Evolutionary conservation across 2,797 vertebrate genomes (phyloP).

Genomic region (Siniperca obscura): DNA sequence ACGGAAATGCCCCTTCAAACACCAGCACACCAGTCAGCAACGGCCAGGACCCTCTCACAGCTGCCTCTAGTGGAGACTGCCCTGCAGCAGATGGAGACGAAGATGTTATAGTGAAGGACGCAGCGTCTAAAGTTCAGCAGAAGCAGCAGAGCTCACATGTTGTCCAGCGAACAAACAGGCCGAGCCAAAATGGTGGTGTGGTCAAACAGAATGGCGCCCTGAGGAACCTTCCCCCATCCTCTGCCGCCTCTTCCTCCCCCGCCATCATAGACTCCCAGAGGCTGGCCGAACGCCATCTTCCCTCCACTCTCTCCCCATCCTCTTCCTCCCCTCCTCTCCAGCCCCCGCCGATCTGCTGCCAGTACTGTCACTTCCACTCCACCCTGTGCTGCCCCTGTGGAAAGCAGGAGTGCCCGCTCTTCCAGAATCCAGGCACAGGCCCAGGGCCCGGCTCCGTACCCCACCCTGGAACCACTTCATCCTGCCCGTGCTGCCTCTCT

Average conservation of each 20-base stretch:
- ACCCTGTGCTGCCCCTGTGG: constrained; percentile 82
- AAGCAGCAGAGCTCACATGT: constrained; percentile 18
- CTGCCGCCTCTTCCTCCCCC: constrained; percentile 55
- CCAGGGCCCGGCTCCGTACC: constrained; percentile 66
- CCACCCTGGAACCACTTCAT: constrained; percentile 42
- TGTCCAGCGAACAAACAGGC: constrained; percentile 49
- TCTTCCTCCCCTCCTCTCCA: constrained; percentile 49
- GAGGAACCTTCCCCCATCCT: constrained; percentile 77
- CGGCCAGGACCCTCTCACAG: constrained; percentile 52
- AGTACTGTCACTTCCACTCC: constrained; percentile 88
- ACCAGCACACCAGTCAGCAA: constrained; percentile 15
- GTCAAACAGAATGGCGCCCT: constrained; percentile 87
- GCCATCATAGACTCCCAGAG: constrained; percentile 85
- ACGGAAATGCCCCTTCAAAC: constrained; percentile 43
- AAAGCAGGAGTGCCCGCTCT: constrained; percentile 88
- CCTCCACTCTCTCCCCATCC: constrained; percentile 44
- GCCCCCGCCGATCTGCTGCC: constrained; percentile 83
- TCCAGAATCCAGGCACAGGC: constrained; percentile 76
- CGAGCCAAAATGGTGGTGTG: constrained; percentile 84
- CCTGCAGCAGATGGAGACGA: constrained; percentile 51
- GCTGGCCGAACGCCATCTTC: constrained; percentile 70
- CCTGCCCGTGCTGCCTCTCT: constrained; percentile 87
- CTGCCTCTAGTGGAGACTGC: constrained; percentile 24
- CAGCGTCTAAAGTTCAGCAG: constrained; percentile 19
- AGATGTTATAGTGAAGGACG: constrained; percentile 29